Base-by-base conservation (phyloP, 2,888 invertebrate species). In the Piscicola geometra region DNA sequence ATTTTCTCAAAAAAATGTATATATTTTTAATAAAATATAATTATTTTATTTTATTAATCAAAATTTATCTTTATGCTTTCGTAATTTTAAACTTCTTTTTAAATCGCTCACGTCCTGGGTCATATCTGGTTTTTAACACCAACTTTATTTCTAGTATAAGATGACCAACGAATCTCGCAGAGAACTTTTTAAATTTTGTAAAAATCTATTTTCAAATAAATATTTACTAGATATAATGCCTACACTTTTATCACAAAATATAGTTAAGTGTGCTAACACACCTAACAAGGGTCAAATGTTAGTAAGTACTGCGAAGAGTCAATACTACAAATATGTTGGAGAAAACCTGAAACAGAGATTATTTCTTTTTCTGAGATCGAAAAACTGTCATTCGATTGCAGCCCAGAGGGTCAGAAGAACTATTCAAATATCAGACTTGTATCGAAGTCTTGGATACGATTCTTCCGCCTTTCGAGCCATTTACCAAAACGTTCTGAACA, bases 341-440 rank as follows among this genome's bases (percentile, higher is more conserved):
- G 60, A 56, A 56, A 25, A 56, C 25, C n/a, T 15, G 9, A 60
- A 73, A 3, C 32, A 73, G 25, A 73, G 52, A 56, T 18, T 77
- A n/a, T 35, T 79, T 12, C 28, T 67, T 18, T 50, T 70, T n/a
- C 50, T 80, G 15, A 79, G 82, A 77, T 80, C 80, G 1, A 80
- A 75, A 75, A 83, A 84, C 68, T 83, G 82, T 68, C 81, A 82
- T 76, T 82, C 80, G 15, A 80, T 83, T 25, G 82, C 81, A 21
- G 81, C 81, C 5, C 82, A 83, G 67, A 76, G 82, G 71, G 76
- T 82, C 2, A 76, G 82, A 71, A 79, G 83, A 75, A 75, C 81
- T 21, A 73, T 77, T 12, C 83, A 83, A 74, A 80, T 83, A 21
- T 18, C 82, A 35, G 71, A 76, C 25, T 76, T 82, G 2, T 84